Evolutionary conservation across 2,888 invertebrate species (phyloP).

Genomic region (Barypeithes pellucidus): DNA sequence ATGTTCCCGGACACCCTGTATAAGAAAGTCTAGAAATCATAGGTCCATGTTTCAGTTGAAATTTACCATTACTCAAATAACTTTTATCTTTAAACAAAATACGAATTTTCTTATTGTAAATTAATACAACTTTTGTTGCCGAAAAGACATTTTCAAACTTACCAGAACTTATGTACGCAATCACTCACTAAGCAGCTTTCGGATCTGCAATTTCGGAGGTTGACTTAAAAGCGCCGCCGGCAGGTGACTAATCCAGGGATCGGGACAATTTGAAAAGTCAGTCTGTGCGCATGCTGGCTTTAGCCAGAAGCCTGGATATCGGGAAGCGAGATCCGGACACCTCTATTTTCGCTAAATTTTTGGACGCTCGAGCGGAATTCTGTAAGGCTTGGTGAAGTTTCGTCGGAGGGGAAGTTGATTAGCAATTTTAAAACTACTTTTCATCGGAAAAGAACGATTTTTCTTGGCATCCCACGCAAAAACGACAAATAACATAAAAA

Average conservation of each 20-base stretch:
- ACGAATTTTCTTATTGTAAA: too few relatives aligned
- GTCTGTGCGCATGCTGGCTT: conserved; percentile 37
- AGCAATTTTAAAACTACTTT: too few relatives aligned
- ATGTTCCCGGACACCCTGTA: too few relatives aligned
- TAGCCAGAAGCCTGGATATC: conserved; percentile 43
- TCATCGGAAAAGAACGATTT: too few relatives aligned
- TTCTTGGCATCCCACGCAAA: too few relatives aligned
- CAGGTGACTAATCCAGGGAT: conserved; percentile 49
- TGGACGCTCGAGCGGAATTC: conserved; percentile 19
- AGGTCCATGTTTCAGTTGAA: too few relatives aligned
- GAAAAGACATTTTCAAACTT: not conserved
- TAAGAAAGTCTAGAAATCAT: too few relatives aligned
- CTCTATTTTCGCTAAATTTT: conserved; percentile 48
- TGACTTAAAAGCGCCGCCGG: conserved; percentile 47
- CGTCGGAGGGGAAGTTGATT: too few relatives aligned
- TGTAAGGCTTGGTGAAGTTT: not conserved
- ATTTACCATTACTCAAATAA: too few relatives aligned
- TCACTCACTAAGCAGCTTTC: conserved; percentile 35
- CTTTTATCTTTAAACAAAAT: too few relatives aligned
- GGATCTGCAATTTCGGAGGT: conserved; percentile 31
- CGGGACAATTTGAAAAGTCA: conserved; percentile 28
- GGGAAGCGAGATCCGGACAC: conserved; percentile 38
- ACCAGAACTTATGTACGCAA: conserved; percentile 23
- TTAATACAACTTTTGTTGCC: too few relatives aligned
- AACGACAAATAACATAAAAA: too few relatives aligned